Base-by-base conservation (phyloP, 2,888 invertebrate species). In the Norana najaformis region DNA sequence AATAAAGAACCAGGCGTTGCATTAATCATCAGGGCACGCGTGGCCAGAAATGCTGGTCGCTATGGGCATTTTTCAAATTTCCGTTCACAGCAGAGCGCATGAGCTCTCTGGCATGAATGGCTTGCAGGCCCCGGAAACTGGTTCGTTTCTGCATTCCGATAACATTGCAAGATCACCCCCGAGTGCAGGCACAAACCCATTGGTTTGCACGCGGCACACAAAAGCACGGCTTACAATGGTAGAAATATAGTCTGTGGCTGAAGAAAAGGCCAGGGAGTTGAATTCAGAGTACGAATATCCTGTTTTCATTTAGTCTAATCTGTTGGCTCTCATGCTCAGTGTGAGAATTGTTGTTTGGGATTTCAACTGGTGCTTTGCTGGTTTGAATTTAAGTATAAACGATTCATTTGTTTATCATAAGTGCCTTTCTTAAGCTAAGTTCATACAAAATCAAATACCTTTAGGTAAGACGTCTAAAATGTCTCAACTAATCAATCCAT, bases 51-150 rank as follows among this genome's bases (percentile, higher is more conserved):
- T 85, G 30, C 85, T 35, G 34, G 85, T 69, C 11, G 69, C 69
- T 69, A n/a, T n/a, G n/a, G n/a, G 69, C 69, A n/a, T 69, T 69
- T 69, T 69, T n/a, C 69, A 69, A 69, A 69, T 69, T 69, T 69
- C 69, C 69, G 69, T n/a, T 69, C 16, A 1, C 69, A 69, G 69
- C n/a, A 11, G 11, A 69, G n/a, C 69, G 69, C 47, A 8, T 69
- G n/a, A 30, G n/a, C 11, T n/a, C n/a, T n/a, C 69, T 8, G 69
- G 69, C 69, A 69, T 30, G 69, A 69, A 69, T 69, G 69, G 69
- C 69, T 11, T 13, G 69, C 30, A 69, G 69, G n/a, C 69, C 23
- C 47, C 69, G 16, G 69, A 16, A 69, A 69, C 30, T 13, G 30
- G 69, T n/a, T n/a, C n/a, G 69, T 69, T 69, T 13, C 69, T 69